phyloP scores from a whole-genome alignment of 2,113 vertebrate species.

The Paraplagusia blochii region DNA sequence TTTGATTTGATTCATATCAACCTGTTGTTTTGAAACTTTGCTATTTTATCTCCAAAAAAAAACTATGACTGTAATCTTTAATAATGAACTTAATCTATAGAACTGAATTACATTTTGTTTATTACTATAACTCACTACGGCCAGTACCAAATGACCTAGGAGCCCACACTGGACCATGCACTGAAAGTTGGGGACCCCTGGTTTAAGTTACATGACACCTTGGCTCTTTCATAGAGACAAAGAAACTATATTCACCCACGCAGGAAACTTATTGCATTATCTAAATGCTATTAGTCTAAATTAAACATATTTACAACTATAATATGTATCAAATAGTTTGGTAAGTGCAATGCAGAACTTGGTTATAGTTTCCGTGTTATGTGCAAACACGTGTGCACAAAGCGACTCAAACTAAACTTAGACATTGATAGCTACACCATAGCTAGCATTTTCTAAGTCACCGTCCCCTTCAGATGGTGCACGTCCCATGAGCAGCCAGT shows the following conservation, averaged over 20 bases:
- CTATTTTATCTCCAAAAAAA: too few relatives aligned
- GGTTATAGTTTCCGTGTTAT: conserved; percentile 42
- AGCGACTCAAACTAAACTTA: conserved; percentile 37
- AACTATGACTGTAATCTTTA: too few relatives aligned
- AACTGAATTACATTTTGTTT: too few relatives aligned
- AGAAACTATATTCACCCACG: conserved; percentile 48
- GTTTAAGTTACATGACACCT: conserved; percentile 61
- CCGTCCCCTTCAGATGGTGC: conserved; percentile 25
- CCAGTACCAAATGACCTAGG: too few relatives aligned
- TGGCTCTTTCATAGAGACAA: conserved; percentile 57
- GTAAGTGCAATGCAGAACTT: conserved; percentile 70
- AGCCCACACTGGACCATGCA: too few relatives aligned
- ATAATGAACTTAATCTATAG: too few relatives aligned
- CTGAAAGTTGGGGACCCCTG: too few relatives aligned
- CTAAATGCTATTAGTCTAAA: conserved; percentile 70
- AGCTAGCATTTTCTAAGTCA: conserved; percentile 1
- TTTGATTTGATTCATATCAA: too few relatives aligned
- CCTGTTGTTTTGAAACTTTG: too few relatives aligned
- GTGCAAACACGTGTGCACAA: conserved; percentile 57
- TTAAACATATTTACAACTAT: conserved; percentile 58
- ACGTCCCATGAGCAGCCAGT: background rate
- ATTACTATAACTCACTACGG: too few relatives aligned
- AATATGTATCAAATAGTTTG: conserved; percentile 67
- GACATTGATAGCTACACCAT: conserved; percentile 19
- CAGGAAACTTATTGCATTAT: conserved; percentile 71